These are phyloP conservation scores for Lymantria dispar DNA, from an alignment of 2,888 invertebrate genomes.

Conservation along the genomic window DNA sequence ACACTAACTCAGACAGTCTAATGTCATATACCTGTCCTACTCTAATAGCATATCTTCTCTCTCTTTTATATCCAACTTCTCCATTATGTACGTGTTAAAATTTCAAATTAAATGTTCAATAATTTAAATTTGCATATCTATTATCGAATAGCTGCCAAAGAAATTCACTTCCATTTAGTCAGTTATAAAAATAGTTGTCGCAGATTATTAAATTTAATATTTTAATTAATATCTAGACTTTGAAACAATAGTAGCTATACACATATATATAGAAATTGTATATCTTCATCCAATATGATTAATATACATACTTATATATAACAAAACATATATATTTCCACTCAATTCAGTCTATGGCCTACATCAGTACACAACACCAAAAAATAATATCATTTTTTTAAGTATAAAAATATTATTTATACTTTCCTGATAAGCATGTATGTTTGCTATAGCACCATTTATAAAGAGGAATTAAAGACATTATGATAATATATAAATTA, in stretches of 20 bases:
- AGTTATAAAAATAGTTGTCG: too few species aligned
- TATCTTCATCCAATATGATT: background rate
- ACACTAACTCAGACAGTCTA: too few species aligned
- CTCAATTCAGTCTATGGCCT: constrained; percentile 10
- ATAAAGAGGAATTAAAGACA: constrained; percentile 22
- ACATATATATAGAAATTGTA: background rate
- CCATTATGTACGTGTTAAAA: too few species aligned
- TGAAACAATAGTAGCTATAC: background rate
- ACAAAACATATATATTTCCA: background rate
- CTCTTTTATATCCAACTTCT: too few species aligned
- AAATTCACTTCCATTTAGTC: too few species aligned
- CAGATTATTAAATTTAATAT: background rate
- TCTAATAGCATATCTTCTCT: too few species aligned
- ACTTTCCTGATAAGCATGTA: constrained; percentile 30
- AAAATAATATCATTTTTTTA: constrained; percentile 11
- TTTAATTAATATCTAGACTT: background rate
- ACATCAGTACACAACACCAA: constrained; percentile 9
- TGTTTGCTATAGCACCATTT: constrained; percentile 40
- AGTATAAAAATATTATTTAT: constrained; percentile 30
- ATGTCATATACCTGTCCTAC: too few species aligned
- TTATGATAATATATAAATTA: constrained; percentile 22
- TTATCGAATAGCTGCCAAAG: too few species aligned
- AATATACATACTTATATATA: background rate
- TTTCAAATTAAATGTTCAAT: too few species aligned
- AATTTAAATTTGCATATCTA: too few species aligned